Conservation (phyloP, 2,888 invertebrate species). For the Patella caerulea region DNA sequence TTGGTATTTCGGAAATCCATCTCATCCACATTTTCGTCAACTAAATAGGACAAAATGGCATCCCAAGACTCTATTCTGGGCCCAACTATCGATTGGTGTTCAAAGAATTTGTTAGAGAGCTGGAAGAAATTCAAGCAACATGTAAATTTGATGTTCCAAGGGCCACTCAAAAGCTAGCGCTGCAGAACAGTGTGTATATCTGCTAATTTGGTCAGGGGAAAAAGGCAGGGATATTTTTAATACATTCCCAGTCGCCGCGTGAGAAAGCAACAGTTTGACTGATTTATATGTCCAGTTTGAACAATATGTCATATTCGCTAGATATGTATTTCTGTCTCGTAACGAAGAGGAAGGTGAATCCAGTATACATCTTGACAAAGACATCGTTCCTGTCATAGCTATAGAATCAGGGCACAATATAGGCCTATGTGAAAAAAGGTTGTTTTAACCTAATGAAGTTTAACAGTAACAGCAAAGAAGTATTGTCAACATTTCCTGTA, state of each 20-base stretch:
- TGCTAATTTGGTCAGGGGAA: constrained; percentile 28
- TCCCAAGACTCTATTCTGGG: neutral
- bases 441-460: too few relatives aligned
- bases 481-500: too few relatives aligned
- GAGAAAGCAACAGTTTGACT: neutral
- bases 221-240: constrained; percentile 33
- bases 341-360: too few relatives aligned
- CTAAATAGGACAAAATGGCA: too few relatives aligned
- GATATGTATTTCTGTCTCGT: constrained; percentile 24
- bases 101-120: constrained; percentile 27
- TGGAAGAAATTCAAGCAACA: constrained; percentile 34
- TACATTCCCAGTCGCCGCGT: constrained; percentile 24
- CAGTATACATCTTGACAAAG: too few relatives aligned
- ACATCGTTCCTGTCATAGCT: too few relatives aligned
- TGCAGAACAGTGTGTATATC: constrained; percentile 19
- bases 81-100: constrained; percentile 32
- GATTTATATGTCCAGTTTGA: too few relatives aligned
- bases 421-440: too few relatives aligned
- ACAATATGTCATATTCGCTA: constrained; percentile 26
- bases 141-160: constrained; percentile 27
- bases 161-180: constrained; percentile 23
- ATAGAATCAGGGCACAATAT: too few relatives aligned
- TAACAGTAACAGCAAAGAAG: too few relatives aligned
- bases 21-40: too few relatives aligned
- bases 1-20: too few relatives aligned